phyloP scores from a whole-genome alignment of 2,113 vertebrate species.

The Arvicanthis niloticus region DNA sequence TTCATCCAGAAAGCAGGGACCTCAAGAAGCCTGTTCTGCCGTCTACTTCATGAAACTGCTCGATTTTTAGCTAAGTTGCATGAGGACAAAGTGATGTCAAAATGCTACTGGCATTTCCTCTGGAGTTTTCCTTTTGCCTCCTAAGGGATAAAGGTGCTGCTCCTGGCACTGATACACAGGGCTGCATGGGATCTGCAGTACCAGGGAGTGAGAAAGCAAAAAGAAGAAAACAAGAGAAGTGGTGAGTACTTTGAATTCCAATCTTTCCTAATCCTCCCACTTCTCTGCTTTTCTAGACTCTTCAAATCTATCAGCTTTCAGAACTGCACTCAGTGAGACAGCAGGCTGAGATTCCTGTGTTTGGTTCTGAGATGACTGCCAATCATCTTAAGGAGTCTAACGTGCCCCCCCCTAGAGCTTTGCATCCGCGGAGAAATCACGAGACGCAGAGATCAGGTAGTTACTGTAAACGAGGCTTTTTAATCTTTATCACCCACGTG shows the following conservation, averaged over 20 bases:
- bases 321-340: not conserved
- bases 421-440: too few species aligned
- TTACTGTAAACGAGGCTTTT: too few species aligned
- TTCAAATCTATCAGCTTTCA: not conserved
- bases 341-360: not conserved
- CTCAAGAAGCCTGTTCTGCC: not conserved
- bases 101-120: not conserved
- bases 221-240: not conserved
- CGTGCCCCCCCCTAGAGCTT: too few species aligned
- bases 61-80: not conserved
- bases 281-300: conserved; percentile 12
- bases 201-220: not conserved
- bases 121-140: not conserved
- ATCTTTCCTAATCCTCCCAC: not conserved
- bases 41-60: not conserved
- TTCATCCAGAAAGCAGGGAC: not conserved
- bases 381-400: too few species aligned
- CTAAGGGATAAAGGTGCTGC: not conserved
- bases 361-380: too few species aligned
- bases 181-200: not conserved
- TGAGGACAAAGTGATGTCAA: not conserved
- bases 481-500: too few species aligned
- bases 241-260: not conserved
- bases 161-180: too few species aligned
- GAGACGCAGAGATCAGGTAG: too few species aligned